These are phyloP conservation scores for Punctoribates punctum DNA, from an alignment of 2,888 invertebrate genomes.

Conservation along the genomic window DNA sequence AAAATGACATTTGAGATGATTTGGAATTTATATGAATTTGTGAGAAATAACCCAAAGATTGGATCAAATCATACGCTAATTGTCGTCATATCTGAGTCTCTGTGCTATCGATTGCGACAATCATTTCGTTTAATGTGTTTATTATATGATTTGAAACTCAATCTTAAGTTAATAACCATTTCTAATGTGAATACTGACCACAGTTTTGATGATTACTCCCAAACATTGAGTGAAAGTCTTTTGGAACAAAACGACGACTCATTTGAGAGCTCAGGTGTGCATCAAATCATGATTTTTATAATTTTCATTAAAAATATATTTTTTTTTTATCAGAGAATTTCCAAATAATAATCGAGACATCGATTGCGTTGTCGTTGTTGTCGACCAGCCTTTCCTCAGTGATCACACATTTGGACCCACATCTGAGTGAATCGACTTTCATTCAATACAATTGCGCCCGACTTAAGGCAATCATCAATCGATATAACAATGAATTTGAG, in stretches of 20 bases:
- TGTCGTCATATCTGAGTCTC: neutral
- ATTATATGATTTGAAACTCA: slow-evolving; percentile 6
- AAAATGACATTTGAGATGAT: neutral
- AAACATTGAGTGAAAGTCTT: neutral
- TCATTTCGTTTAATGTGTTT: slow-evolving; percentile 11
- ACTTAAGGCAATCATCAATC: slow-evolving; percentile 24
- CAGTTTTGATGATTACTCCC: neutral
- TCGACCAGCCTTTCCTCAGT: neutral
- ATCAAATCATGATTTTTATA: neutral
- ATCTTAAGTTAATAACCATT: neutral
- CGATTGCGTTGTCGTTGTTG: neutral
- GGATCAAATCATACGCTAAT: neutral
- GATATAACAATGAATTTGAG: slow-evolving; percentile 8
- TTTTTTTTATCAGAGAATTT: slow-evolving; percentile 51
- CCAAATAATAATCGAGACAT: neutral
- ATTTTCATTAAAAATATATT: neutral
- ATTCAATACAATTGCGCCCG: slow-evolving; percentile 42
- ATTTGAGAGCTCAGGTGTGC: neutral
- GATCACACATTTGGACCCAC: neutral
- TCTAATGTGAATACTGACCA: slow-evolving; percentile 7
- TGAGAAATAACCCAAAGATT: neutral
- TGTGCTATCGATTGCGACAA: slow-evolving; percentile 7
- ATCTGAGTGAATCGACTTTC: slow-evolving; percentile 26
- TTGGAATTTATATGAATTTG: slow-evolving; percentile 4
- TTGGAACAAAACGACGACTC: slow-evolving; percentile 15